Conservation (phyloP, 1,140 invertebrate species). For the Cecropterus lyciades region DNA sequence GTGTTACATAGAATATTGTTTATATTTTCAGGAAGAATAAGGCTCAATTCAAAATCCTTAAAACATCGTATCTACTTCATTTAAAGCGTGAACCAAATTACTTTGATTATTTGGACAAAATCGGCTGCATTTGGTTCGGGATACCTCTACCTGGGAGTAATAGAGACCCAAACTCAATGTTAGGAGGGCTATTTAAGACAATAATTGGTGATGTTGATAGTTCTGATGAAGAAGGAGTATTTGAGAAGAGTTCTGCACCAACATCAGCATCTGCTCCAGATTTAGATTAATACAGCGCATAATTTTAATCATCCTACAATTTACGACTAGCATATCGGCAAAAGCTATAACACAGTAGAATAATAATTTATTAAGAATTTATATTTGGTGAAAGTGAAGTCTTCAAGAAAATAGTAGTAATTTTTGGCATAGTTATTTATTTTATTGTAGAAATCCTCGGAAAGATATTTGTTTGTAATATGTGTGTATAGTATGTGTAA, state of each 20-base stretch:
- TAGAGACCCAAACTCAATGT: slow-evolving; percentile 61
- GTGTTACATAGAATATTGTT: neutral
- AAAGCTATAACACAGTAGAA: slow-evolving; percentile 2
- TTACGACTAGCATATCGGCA: neutral
- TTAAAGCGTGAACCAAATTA: slow-evolving; percentile 77
- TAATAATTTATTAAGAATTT: too few relatives aligned
- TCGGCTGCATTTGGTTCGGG: slow-evolving; percentile 76
- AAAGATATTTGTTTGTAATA: too few relatives aligned
- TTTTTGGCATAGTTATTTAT: too few relatives aligned
- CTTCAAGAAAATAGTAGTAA: too few relatives aligned
- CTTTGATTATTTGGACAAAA: slow-evolving; percentile 71
- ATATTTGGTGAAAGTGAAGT: too few relatives aligned
- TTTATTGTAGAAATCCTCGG: too few relatives aligned
- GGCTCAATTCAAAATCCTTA: slow-evolving; percentile 67
- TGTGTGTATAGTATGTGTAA: too few relatives aligned
- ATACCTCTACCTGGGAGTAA: slow-evolving; percentile 64
- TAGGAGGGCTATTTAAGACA: slow-evolving; percentile 71
- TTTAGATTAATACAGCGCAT: slow-evolving; percentile 58
- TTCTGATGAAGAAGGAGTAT: slow-evolving; percentile 71
- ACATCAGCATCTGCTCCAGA: slow-evolving; percentile 60
- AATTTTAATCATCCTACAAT: neutral
- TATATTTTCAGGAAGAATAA: slow-evolving; percentile 64
- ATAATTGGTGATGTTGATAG: slow-evolving; percentile 74
- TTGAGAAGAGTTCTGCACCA: slow-evolving; percentile 43
- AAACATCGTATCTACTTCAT: slow-evolving; percentile 69